These are phyloP conservation scores for Pantherophis alleghaniensis DNA, from an alignment of 2,797 vertebrate species.

Conservation along the genomic window DNA sequence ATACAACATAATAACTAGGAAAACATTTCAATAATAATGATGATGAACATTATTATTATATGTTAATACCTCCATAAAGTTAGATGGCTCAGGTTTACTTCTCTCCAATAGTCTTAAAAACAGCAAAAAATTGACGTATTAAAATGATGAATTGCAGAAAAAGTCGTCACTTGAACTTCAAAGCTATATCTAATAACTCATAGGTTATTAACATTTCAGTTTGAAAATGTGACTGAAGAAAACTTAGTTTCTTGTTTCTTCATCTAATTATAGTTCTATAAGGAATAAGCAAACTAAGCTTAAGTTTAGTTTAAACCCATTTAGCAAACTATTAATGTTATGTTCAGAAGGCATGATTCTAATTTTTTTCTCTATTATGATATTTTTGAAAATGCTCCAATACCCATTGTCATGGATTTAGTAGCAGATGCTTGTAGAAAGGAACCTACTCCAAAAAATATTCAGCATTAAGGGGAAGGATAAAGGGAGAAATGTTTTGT, in stretches of 20 bases:
- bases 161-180: constrained; percentile 21
- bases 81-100: constrained; percentile 33
- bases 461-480: background rate
- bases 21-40: constrained; percentile 42
- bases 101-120: constrained; percentile 35
- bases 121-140: background rate
- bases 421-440: background rate
- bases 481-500: background rate
- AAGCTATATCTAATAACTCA: background rate
- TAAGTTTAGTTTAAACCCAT: constrained; percentile 3
- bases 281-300: background rate
- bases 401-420: background rate
- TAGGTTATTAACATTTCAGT: background rate
- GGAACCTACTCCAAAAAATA: background rate
- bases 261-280: constrained; percentile 1
- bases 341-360: background rate
- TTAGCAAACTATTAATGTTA: background rate
- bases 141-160: constrained; percentile 10
- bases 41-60: constrained; percentile 35
- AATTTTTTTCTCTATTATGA: constrained; percentile 33
- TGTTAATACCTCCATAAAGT: constrained; percentile 57
- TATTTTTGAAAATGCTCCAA: constrained; percentile 29
- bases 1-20: constrained; percentile 51
- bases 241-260: background rate
- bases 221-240: constrained; percentile 18